Evolutionary conservation across 2,113 vertebrate genomes (phyloP).

Genomic region (Copsychus sechellarum): DNA sequence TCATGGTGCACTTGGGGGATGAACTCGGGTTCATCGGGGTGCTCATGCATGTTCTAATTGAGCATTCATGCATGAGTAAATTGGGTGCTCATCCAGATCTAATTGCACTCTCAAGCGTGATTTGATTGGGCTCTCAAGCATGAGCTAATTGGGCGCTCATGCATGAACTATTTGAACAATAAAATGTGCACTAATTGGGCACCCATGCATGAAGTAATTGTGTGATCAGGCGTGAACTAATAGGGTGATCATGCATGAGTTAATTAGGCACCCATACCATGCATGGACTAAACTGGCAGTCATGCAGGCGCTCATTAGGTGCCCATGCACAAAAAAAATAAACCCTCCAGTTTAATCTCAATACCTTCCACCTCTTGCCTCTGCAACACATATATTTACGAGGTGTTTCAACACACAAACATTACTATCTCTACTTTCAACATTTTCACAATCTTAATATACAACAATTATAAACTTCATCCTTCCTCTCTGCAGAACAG

Average conservation of each 20-base stretch:
- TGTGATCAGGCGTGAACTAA: background rate
- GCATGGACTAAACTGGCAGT: background rate
- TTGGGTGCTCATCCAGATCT: background rate
- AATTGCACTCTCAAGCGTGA: background rate
- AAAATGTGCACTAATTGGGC: background rate
- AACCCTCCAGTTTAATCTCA: background rate
- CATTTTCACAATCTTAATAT: background rate
- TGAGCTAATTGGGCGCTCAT: background rate
- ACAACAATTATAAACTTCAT: background rate
- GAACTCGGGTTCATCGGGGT: background rate
- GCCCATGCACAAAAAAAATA: background rate
- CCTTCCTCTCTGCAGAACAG: background rate
- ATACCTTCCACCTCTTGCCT: background rate
- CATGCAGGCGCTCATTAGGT: background rate
- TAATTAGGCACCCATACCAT: background rate
- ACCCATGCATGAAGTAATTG: background rate
- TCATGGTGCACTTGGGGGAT: background rate
- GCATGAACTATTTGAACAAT: background rate
- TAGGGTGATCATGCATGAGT: background rate
- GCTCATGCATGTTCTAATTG: background rate
- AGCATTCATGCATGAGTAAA: background rate
- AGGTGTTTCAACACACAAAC: background rate
- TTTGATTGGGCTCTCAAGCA: conserved; percentile 13
- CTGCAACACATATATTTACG: background rate
- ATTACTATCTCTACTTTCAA: background rate